Base-by-base conservation (phyloP, 2,113 vertebrate species). In the Bothrops jararaca region DNA sequence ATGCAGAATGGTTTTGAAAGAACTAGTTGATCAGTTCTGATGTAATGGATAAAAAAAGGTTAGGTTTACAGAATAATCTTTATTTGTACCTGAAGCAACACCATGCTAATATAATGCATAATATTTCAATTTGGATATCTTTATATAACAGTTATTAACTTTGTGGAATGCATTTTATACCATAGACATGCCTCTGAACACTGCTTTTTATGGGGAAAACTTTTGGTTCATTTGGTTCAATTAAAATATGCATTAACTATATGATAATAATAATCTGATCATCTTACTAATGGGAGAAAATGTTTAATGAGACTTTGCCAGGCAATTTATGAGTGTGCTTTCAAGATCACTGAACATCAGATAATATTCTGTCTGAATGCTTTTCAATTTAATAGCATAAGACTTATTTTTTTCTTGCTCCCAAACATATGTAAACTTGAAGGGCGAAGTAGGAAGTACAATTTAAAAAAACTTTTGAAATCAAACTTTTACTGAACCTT, bases 331-430 rank as follows among this genome's bases (percentile, higher is more conserved):
- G 22, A 60, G 45, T 89, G 2, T 95, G 94, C 96, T 97, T 95
- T 97, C 90, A 95, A 93, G 42, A 92, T 23, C 96, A 89, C 89
- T 96, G 93, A 94, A 94, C 93, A 80, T 96, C 22, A 85, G 94
- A 74, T 92, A 88, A 80, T 96, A 89, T 95, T 96, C n/a, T 86
- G 88, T 95, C 24, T 97, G 96, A 95, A 95, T 86, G 39, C 95
- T 94, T 96, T 95, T 94, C 95, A 95, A 50, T 92, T 96, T 93
- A 95, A 88, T 95, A 89, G 93, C 34, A 93, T 93, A 95, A 86
- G 93, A 39, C 90, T 50, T 95, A 10, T 57, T 93, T 93, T 95
- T 45, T 42, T 45, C 80, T 45, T 45, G 42, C 39, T 24, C 80
- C 42, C 18, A 85, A 85, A 45, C 9, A 9, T 18, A 45, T 85